Evolutionary conservation across 2,888 invertebrate genomes (phyloP).

Genomic region (Platycnemis pennipes): DNA sequence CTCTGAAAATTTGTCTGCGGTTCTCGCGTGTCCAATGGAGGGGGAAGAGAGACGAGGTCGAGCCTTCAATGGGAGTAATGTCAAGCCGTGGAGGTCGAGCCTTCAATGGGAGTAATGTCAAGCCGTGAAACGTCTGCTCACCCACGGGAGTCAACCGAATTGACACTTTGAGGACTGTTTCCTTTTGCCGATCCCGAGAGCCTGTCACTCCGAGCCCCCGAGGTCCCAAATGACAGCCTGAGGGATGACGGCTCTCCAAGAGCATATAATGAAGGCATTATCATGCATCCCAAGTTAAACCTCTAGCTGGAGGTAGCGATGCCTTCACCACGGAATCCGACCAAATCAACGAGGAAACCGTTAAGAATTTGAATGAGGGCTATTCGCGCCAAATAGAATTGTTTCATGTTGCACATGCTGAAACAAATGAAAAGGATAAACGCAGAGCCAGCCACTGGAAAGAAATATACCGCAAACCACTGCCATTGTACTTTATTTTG

Average conservation of each 20-base stretch:
- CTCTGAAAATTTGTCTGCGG: no score
- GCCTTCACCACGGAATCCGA: no score
- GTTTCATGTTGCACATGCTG: no score
- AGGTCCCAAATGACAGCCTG: background rate
- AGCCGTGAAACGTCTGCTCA: background rate
- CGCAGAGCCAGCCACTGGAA: no score
- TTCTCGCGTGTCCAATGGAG: background rate
- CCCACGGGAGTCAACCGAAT: background rate
- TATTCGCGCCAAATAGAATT: no score
- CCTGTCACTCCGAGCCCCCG: background rate
- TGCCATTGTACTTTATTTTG: no score
- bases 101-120: background rate
- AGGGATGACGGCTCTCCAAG: background rate
- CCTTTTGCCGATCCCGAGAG: background rate
- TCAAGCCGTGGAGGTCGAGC: background rate
- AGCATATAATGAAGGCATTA: background rate
- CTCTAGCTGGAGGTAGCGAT: no score
- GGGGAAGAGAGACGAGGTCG: background rate
- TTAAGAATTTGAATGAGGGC: no score
- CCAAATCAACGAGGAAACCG: no score
- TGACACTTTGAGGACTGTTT: background rate
- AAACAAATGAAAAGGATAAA: no score
- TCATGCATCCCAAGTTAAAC: background rate
- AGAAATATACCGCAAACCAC: no score
- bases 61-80: background rate